Evolutionary conservation across 1,140 invertebrate genomes (phyloP).

Genomic region (Palaemon carinicauda): DNA sequence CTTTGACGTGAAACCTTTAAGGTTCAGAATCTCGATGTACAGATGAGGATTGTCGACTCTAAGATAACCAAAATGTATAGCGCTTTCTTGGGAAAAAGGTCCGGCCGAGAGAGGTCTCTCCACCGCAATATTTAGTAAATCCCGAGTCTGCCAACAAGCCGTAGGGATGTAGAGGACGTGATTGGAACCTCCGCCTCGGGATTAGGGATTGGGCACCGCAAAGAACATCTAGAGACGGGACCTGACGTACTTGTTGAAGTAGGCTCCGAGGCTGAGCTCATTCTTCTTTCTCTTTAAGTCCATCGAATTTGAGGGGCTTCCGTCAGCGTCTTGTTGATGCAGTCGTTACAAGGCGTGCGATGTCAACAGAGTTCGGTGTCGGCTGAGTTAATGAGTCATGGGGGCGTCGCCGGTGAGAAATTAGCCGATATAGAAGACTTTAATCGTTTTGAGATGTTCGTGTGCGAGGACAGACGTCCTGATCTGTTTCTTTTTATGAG

Average conservation of each 20-base stretch:
- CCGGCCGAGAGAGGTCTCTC: neutral
- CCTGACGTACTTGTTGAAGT: neutral
- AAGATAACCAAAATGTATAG: neutral
- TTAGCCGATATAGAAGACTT: neutral
- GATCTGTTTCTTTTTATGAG: too few relatives aligned
- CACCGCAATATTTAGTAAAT: neutral
- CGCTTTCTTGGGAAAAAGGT: neutral
- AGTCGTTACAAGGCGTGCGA: too few relatives aligned
- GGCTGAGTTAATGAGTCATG: too few relatives aligned
- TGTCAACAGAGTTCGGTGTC: too few relatives aligned
- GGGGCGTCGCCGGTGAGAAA: too few relatives aligned
- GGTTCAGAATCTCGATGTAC: too few relatives aligned
- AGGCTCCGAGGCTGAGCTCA: neutral
- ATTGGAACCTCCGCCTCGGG: constrained; percentile 12
- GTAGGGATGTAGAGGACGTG: neutral
- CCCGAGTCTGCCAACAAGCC: neutral
- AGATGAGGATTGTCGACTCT: neutral
- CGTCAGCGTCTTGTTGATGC: too few relatives aligned
- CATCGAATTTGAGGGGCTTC: too few relatives aligned
- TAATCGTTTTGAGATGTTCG: neutral
- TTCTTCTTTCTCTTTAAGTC: neutral
- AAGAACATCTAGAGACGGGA: neutral
- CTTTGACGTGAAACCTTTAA: too few relatives aligned
- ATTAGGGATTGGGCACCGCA: neutral
- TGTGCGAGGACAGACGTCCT: neutral